Conservation (phyloP, 2,888 invertebrate genomes). For the Lithodes maja region DNA sequence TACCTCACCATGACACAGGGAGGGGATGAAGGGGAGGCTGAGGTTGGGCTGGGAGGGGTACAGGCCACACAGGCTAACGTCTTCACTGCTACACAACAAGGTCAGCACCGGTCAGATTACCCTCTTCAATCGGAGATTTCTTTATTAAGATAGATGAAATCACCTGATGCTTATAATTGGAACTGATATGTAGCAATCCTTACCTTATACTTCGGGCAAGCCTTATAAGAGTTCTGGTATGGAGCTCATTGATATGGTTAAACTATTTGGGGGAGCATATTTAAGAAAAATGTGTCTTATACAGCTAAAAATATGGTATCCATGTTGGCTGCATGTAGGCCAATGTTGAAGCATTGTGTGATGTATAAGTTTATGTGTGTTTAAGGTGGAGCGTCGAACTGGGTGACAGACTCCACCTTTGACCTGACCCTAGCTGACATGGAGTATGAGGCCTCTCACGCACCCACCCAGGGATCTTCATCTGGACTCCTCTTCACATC, state of each 20-base stretch:
- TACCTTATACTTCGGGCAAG: too few species aligned
- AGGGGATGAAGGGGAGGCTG: background rate
- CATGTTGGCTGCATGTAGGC: too few species aligned
- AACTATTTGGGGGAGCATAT: too few species aligned
- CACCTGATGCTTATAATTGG: background rate
- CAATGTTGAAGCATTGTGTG: background rate
- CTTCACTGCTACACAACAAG: conserved; percentile 58
- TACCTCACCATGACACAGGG: conserved; percentile 61
- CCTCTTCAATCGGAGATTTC: background rate
- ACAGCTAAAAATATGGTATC: too few species aligned
- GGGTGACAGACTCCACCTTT: conserved; percentile 63
- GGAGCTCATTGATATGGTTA: too few species aligned
- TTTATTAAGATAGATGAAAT: background rate
- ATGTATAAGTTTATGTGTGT: background rate
- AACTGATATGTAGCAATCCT: too few species aligned
- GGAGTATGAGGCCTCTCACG: conserved; percentile 65
- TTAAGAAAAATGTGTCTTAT: too few species aligned
- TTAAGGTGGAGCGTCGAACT: conserved; percentile 59
- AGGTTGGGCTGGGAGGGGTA: conserved; percentile 26
- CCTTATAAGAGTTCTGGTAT: too few species aligned
- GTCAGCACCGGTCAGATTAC: background rate
- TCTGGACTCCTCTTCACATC: conserved; percentile 41
- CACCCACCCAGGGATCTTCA: conserved; percentile 34
- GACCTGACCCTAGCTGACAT: conserved; percentile 60
- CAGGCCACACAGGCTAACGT: conserved; percentile 56